A percentile compares a stretch with the other conserved stretches of the same genome.
These are phyloP conservation scores for Phymanthus crucifer DNA, from an alignment of 92 coral and sea anemone genomes.

Conservation along the genomic window DNA sequence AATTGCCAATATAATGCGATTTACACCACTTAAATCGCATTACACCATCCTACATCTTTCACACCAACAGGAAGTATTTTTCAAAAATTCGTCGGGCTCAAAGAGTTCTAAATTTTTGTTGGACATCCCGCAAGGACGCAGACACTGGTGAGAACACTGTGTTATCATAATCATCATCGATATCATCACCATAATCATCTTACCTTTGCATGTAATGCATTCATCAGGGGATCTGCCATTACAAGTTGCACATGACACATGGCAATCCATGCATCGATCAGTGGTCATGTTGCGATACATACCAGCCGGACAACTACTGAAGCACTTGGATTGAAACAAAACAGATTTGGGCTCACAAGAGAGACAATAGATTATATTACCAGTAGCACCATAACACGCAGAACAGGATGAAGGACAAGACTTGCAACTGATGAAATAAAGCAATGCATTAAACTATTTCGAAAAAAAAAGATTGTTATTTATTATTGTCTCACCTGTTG, in stretches of 20 bases:
- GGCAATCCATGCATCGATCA: constrained; percentile 68
- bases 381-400: constrained; percentile 75
- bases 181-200: neutral
- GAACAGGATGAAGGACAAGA: constrained; percentile 67
- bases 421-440: constrained; percentile 55
- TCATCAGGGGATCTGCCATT: constrained; percentile 49
- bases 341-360: constrained; percentile 63
- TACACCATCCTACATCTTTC: no score
- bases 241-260: constrained; percentile 68
- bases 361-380: constrained; percentile 58
- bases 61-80: no score
- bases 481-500: constrained; percentile 30
- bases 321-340: constrained; percentile 61
- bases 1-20: no score
- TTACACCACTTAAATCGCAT: no score
- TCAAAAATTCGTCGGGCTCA: no score
- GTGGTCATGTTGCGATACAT: constrained; percentile 53
- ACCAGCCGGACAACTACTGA: constrained; percentile 73
- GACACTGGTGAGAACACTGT: no score
- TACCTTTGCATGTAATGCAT: constrained; percentile 86
- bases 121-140: no score
- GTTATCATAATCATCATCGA: neutral
- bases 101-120: no score
- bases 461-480: neutral
- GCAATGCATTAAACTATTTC: neutral